These are phyloP conservation scores for Meloidogyne floridensis DNA, from an alignment of 1,140 invertebrate species.

Conservation along the genomic window DNA sequence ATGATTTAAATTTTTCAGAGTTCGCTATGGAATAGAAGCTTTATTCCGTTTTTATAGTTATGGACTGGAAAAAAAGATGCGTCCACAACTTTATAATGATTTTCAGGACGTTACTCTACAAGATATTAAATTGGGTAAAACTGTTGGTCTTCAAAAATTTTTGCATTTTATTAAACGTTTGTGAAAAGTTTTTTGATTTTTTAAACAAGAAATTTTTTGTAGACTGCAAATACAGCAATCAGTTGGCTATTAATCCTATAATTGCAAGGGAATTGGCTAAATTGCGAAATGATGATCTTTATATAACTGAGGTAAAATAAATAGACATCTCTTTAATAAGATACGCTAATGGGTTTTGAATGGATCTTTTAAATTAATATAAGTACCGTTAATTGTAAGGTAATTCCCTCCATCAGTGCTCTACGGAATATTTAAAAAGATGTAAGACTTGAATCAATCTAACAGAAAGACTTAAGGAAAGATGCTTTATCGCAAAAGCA, in stretches of 20 bases:
- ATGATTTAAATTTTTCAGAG: slow-evolving; percentile 49
- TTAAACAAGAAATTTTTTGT: slow-evolving; percentile 13
- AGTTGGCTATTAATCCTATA: slow-evolving; percentile 79
- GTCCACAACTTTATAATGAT: slow-evolving; percentile 86
- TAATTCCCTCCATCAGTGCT: too few relatives aligned
- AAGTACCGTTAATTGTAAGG: too few relatives aligned
- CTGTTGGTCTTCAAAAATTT: slow-evolving; percentile 97
- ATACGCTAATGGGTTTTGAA: too few relatives aligned
- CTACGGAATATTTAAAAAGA: too few relatives aligned
- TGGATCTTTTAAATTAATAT: too few relatives aligned
- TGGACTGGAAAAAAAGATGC: slow-evolving; percentile 90
- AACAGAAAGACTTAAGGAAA: too few relatives aligned
- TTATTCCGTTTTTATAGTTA: slow-evolving; percentile 98
- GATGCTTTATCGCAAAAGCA: too few relatives aligned
- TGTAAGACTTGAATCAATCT: too few relatives aligned
- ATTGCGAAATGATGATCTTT: slow-evolving; percentile 93
- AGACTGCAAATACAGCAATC: slow-evolving; percentile 73
- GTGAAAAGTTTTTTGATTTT: neutral
- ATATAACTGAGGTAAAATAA: slow-evolving; percentile 68
- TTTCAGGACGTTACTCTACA: slow-evolving; percentile 90
- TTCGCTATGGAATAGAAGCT: slow-evolving; percentile 82
- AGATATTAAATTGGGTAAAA: slow-evolving; percentile 88
- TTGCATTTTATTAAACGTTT: slow-evolving; percentile 90
- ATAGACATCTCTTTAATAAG: too few relatives aligned
- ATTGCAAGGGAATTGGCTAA: slow-evolving; percentile 80